Evolutionary conservation across 2,113 vertebrate genomes (phyloP).

Genomic region (Hydrochoerus hydrochaeris): DNA sequence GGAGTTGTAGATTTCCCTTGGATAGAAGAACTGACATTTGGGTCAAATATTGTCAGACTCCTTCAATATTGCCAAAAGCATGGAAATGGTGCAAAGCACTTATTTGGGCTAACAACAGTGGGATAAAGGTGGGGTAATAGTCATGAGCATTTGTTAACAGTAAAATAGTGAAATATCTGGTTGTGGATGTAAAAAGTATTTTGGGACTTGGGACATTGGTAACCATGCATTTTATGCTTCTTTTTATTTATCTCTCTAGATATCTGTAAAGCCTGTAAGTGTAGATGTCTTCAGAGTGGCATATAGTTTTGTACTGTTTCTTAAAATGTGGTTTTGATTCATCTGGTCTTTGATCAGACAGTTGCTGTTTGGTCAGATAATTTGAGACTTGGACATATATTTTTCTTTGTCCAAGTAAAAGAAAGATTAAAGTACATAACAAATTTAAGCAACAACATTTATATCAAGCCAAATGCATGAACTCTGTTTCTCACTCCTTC

Average conservation of each 20-base stretch:
- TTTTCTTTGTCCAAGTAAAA: slow-evolving; percentile 57
- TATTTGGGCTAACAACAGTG: not conserved
- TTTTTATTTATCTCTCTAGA: slow-evolving; percentile 43
- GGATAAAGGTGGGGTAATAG: not conserved
- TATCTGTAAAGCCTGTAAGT: slow-evolving; percentile 26
- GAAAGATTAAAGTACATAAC: slow-evolving; percentile 61
- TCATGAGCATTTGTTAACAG: slow-evolving; percentile 27
- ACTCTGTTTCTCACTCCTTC: slow-evolving; percentile 19
- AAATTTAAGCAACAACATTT: slow-evolving; percentile 66
- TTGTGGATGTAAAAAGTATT: slow-evolving; percentile 22
- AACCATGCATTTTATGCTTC: not conserved
- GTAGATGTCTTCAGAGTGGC: slow-evolving; percentile 19
- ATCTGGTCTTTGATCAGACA: slow-evolving; percentile 61
- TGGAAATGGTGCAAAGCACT: not conserved
- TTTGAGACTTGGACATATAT: slow-evolving; percentile 52
- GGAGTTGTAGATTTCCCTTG: not conserved
- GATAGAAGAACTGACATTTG: not conserved
- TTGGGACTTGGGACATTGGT: not conserved
- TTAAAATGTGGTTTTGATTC: slow-evolving; percentile 64
- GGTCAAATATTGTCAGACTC: slow-evolving; percentile 10
- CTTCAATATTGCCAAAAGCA: slow-evolving; percentile 44
- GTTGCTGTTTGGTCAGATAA: slow-evolving; percentile 57
- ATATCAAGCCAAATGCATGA: slow-evolving; percentile 54
- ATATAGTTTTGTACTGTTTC: slow-evolving; percentile 54
- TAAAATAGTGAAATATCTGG: not conserved